Evolutionary conservation across 2,113 vertebrate species (phyloP), one percentile per base, ranked within the genome.

Genomic region (Todiramphus chloris): DNA sequence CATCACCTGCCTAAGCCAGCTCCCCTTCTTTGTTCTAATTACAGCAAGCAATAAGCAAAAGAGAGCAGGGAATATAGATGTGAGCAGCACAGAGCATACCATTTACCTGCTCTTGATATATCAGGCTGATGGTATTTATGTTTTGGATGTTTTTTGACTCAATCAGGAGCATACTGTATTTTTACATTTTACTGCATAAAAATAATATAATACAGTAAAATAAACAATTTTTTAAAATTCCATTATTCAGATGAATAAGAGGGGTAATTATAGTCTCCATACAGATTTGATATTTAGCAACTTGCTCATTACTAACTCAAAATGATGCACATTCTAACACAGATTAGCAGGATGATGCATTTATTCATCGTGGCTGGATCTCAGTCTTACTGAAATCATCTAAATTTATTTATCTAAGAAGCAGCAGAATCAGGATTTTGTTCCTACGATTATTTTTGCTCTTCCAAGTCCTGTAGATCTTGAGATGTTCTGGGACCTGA

Each of bases 371-470:
- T 31, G 51, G 25, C 55, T 83, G 41, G 50, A 77, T 80, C 59
- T 50, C 41, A 69, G n/a, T 76, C 59, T 82, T 64, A 64, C 28
- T 44, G 55, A 96, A 72, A 63, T 70, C 3, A 70, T 69, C 46
- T 76, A 39, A 68, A 87, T 91, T 21, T 96, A 85, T 94, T 91
- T 94, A 51, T 86, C 63, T 88, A 67, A 73, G 75, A 84, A 96
- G 55, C 59, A 76, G 66, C 37, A 83, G 53, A 43, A 75, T 79
- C 35, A 79, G 39, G 48, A 73, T 68, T 90, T 94, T 91, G 27
- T 84, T 93, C 46, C 35, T 41, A 27, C 24, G 44, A 20, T 27
- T 67, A 73, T 69, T 91, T 78, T 68, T 92, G 59, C 24, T 85
- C 60, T 85, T 91, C 25, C 44, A 88, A 77, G 75, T 70, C 25